A percentile compares a stretch with the other conserved stretches of the same genome.
phyloP scores from a whole-genome alignment of 2,113 vertebrate genomes.

The Dermatemys mawii region DNA sequence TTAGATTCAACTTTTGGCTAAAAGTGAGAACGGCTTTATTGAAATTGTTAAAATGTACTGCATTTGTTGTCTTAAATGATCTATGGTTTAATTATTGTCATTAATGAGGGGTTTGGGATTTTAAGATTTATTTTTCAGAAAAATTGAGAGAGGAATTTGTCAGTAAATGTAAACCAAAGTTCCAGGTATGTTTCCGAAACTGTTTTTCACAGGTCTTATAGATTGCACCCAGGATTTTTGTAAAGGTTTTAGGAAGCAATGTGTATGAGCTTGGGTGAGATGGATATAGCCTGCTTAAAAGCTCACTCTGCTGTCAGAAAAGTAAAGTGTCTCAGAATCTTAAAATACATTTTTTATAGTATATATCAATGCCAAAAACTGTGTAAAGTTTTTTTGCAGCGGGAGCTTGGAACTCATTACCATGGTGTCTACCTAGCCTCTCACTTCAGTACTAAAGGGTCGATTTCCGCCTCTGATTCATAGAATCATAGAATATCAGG shows the following conservation, averaged over 20 bases:
- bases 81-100: neutral
- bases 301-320: too few species aligned
- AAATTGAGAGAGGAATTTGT: neutral
- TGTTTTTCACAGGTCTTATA: neutral
- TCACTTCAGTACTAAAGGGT: neutral
- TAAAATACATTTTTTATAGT: too few species aligned
- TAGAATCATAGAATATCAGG: too few species aligned
- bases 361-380: too few species aligned
- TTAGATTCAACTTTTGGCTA: neutral
- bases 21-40: neutral
- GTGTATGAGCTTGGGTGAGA: neutral
- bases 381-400: neutral
- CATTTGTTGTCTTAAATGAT: neutral
- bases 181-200: neutral
- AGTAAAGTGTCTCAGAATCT: neutral
- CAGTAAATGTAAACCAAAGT: neutral
- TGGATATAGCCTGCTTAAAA: neutral
- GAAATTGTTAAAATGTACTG: neutral
- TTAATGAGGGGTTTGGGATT: neutral
- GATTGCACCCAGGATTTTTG: neutral
- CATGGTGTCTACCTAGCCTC: neutral
- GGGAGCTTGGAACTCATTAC: neutral
- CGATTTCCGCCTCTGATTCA: neutral
- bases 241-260: neutral
- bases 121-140: neutral